Evolutionary conservation across 2,797 vertebrate genomes (phyloP).

Genomic region (Xiphophorus birchmanni): DNA sequence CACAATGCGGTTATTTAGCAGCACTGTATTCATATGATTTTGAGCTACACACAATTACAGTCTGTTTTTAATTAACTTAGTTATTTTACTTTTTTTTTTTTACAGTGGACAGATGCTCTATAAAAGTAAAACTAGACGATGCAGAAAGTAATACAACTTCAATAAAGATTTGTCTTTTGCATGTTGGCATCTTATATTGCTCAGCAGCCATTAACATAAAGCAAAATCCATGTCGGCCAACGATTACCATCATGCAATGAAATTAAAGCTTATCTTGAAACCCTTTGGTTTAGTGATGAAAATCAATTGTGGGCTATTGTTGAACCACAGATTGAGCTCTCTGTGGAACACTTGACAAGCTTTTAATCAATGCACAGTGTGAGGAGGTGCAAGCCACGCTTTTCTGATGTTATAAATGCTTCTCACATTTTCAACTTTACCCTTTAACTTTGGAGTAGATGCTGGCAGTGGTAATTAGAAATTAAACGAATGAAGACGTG

Average conservation of each 20-base stretch:
- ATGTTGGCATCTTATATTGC: background rate
- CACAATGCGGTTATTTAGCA: background rate
- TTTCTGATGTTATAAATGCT: background rate
- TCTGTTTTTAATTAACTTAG: constrained; percentile 6
- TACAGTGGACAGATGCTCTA: background rate
- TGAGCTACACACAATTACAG: background rate
- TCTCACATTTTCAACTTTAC: background rate
- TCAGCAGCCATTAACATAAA: background rate
- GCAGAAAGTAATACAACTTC: background rate
- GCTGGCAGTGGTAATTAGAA: background rate
- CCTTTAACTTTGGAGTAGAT: background rate
- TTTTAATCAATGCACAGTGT: constrained; percentile 19
- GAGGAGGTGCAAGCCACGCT: background rate
- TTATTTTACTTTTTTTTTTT: background rate
- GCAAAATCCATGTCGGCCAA: background rate
- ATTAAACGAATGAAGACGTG: background rate
- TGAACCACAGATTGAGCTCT: constrained; percentile 7
- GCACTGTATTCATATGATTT: background rate
- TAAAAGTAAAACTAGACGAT: background rate
- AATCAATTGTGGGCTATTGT: constrained; percentile 10
- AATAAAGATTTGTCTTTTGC: background rate
- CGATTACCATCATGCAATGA: background rate
- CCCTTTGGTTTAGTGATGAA: background rate
- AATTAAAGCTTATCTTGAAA: constrained; percentile 15
- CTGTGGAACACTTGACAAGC: constrained; percentile 4